A percentile compares a stretch with the other conserved stretches of the same genome.
Evolutionary conservation across 1,140 invertebrate genomes (phyloP).

Genomic region (Andrena cerasifolii): DNA sequence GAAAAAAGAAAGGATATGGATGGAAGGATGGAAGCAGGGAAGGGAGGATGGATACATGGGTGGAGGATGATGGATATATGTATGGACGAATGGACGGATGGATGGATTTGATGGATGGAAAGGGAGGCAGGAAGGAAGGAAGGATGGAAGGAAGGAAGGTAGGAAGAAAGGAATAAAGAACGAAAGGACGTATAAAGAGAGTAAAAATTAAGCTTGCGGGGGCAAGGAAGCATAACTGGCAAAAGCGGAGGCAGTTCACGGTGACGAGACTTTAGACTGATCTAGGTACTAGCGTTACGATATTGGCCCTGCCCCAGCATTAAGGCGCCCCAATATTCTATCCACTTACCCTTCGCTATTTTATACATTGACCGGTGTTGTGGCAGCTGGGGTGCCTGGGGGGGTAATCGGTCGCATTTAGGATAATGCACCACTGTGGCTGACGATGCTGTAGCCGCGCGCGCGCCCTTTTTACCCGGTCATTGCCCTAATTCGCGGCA

Average conservation of each 20-base stretch:
- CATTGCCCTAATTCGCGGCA: constrained; percentile 74
- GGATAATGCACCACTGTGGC: constrained; percentile 81
- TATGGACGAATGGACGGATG: constrained; percentile 21
- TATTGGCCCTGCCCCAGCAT: constrained; percentile 72
- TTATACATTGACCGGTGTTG: constrained; percentile 67
- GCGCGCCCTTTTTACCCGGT: constrained; percentile 74
- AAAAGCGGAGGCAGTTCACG: constrained; percentile 81
- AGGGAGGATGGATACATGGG: no score
- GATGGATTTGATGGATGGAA: constrained; percentile 38
- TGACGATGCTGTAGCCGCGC: constrained; percentile 75
- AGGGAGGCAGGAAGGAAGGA: constrained; percentile 26
- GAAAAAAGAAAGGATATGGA: constrained; percentile 36
- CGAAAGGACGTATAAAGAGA: no score
- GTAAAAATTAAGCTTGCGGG: constrained; percentile 78
- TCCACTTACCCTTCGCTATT: constrained; percentile 55
- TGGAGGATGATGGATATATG: no score
- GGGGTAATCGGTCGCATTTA: constrained; percentile 77
- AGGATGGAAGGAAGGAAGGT: constrained; percentile 52
- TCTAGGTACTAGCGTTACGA: constrained; percentile 82
- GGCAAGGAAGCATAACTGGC: constrained; percentile 78
- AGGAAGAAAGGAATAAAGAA: constrained; percentile 45
- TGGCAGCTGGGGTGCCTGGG: constrained; percentile 71
- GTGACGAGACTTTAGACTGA: constrained; percentile 83
- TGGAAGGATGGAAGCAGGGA: constrained; percentile 27
- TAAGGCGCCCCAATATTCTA: constrained; percentile 68